Percentiles rank a stretch among this genome's conserved stretches.
These are phyloP conservation scores for Deroptyus accipitrinus DNA, from an alignment of 2,113 vertebrate species.

Conservation along the genomic window DNA sequence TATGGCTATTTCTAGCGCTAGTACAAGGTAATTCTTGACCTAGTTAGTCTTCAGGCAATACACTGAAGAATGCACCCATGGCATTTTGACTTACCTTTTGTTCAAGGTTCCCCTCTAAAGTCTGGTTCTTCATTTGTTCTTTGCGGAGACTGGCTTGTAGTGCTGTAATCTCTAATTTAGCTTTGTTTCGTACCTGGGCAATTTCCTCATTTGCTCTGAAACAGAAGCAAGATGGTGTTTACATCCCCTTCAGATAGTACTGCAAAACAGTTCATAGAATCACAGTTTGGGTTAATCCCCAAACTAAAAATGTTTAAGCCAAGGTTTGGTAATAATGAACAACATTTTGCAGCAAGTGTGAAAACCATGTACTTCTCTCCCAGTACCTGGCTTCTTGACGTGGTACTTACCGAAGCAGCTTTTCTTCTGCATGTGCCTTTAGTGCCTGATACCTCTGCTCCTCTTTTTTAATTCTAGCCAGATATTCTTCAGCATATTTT, in stretches of 20 bases:
- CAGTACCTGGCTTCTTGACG: not conserved
- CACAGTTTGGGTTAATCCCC: not conserved
- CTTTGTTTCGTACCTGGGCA: slow-evolving; percentile 81
- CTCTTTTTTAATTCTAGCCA: slow-evolving; percentile 82
- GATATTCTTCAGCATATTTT: slow-evolving; percentile 83
- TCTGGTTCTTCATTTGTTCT: slow-evolving; percentile 88
- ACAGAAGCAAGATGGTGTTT: not conserved
- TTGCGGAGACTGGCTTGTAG: slow-evolving; percentile 84
- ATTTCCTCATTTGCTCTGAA: slow-evolving; percentile 89
- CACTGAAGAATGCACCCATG: not conserved
- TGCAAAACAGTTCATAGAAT: not conserved
- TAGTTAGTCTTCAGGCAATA: not conserved
- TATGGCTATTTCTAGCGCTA: not conserved
- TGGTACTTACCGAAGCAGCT: slow-evolving; percentile 80
- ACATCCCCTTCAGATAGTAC: not conserved
- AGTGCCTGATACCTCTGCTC: slow-evolving; percentile 88
- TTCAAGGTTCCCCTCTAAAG: slow-evolving; percentile 85
- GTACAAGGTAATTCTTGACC: not conserved
- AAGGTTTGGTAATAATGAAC: not conserved
- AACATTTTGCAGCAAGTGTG: not conserved
- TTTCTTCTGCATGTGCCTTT: slow-evolving; percentile 91
- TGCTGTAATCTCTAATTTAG: slow-evolving; percentile 76
- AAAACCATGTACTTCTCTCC: accelerated
- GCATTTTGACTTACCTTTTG: slow-evolving; percentile 81
- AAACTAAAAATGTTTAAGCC: not conserved